Conservation (phyloP, 2,797 vertebrate genomes). For the Falco columbarius region DNA sequence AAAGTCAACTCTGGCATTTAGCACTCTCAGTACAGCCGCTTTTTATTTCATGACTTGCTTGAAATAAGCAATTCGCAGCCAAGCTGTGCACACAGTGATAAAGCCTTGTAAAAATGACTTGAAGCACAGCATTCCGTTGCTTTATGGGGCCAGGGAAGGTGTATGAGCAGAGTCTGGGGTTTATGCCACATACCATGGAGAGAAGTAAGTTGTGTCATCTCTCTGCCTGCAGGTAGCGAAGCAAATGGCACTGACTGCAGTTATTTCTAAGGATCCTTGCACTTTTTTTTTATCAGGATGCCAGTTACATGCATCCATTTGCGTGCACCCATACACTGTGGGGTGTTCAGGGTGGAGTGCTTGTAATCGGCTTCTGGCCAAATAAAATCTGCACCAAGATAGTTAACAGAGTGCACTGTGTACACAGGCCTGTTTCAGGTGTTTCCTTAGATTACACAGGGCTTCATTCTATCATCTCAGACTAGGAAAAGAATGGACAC, state of each 20-base stretch:
- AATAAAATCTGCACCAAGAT: not conserved
- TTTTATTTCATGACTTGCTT: not conserved
- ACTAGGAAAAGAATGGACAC: not conserved
- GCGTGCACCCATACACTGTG: not conserved
- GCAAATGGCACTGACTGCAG: not conserved
- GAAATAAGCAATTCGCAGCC: not conserved
- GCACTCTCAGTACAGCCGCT: not conserved
- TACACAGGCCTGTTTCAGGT: not conserved
- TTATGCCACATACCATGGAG: not conserved
- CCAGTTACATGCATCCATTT: not conserved
- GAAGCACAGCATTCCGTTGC: not conserved
- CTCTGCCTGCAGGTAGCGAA: not conserved
- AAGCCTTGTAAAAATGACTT: not conserved
- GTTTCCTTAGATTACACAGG: not conserved
- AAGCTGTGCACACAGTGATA: not conserved
- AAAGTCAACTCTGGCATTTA: not conserved
- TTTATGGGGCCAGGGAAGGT: not conserved
- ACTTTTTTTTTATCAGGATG: not conserved
- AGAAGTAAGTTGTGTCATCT: not conserved
- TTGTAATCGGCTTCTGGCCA: not conserved
- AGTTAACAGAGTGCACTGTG: not conserved
- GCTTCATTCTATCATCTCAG: not conserved
- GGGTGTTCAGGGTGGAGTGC: not conserved
- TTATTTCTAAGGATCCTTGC: not conserved
- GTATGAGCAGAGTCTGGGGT: rapidly evolving